Evolutionary conservation across 1,140 invertebrate genomes (phyloP), one percentile per base, ranked within the genome.

Genomic region (Drosophila novamexicana): DNA sequence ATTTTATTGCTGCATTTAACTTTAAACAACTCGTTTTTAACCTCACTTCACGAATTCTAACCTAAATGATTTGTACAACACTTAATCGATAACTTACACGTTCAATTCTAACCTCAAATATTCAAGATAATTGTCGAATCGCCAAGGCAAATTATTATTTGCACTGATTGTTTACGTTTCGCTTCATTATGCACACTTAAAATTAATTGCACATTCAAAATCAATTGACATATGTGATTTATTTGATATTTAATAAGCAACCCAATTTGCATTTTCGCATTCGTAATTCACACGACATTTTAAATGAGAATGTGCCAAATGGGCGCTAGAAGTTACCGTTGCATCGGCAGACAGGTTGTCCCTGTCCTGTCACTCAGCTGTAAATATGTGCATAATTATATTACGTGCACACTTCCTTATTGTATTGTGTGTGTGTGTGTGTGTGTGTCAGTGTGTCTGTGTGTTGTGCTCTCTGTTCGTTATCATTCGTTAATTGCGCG

Each of bases 261-360:
- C 61, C 37, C 36, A 56, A 64, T 52, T 63, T 40, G 7, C 42
- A 62, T 47, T 37, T 61, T 37, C 18, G 10, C 16, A 39, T 36
- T 69, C 49, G 56, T 52, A 59, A 57, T 57, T 63, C 49, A 58
- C 14, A 49, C 40, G 37, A 52, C 49, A 68, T 34, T 61, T 45
- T 47, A 47, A 66, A 68, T 54, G 49, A 45, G 37, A 14, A 32
- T 47, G 56, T 18, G 42, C 42, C 58, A 70, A 44, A 57, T 69
- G 57, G 39, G 56, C 70, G 39, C 58, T 44, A 64, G 37, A 63
- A 75, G 59, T 57, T 59, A 56, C 45, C 37, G 52, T 64, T 70
- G 72, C 52, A 64, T 42, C 58, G 53, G 62, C 81, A 80, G 81
- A 84, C 81, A 83, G 49, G 61, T 74, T 83, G 81, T 63, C 81